Percentiles rank a stretch among this genome's conserved stretches.
phyloP scores from a whole-genome alignment of 2,113 vertebrate species.

The Nannospalax galili region DNA sequence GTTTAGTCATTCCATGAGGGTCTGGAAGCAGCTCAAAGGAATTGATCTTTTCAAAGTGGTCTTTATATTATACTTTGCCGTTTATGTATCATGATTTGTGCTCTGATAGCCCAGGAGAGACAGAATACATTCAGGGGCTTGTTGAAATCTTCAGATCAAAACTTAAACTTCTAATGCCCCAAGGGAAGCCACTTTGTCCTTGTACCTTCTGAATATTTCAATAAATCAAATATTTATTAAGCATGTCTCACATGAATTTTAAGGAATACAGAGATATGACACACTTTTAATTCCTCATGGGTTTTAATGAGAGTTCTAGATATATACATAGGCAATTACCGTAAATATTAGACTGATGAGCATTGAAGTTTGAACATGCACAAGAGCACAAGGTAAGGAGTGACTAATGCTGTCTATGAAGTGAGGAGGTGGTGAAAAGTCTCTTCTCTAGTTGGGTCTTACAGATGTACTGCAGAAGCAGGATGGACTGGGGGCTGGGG shows the following conservation, averaged over 20 bases:
- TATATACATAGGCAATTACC: background rate
- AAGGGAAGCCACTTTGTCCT: conserved; percentile 19
- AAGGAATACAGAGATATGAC: background rate
- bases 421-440: background rate
- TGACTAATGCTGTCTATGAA: background rate
- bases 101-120: background rate
- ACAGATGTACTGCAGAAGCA: background rate
- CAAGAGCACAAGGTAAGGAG: background rate
- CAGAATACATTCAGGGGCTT: background rate
- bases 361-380: background rate
- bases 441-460: background rate
- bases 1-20: conserved; percentile 54
- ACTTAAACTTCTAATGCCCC: background rate
- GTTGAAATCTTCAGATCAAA: conserved; percentile 50
- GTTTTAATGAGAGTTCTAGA: conserved; percentile 54
- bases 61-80: conserved; percentile 50
- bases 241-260: conserved; percentile 30
- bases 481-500: background rate
- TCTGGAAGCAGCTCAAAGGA: conserved; percentile 48
- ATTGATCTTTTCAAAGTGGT: conserved; percentile 64
- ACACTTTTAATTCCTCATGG: conserved; percentile 23
- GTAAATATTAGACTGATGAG: conserved; percentile 35
- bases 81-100: conserved; percentile 45
- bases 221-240: conserved; percentile 54
- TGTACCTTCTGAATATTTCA: conserved; percentile 41